Percentiles rank a stretch among this genome's conserved stretches.
Evolutionary conservation across 2,797 vertebrate genomes (phyloP).

Genomic region (Anolis apletophallus): DNA sequence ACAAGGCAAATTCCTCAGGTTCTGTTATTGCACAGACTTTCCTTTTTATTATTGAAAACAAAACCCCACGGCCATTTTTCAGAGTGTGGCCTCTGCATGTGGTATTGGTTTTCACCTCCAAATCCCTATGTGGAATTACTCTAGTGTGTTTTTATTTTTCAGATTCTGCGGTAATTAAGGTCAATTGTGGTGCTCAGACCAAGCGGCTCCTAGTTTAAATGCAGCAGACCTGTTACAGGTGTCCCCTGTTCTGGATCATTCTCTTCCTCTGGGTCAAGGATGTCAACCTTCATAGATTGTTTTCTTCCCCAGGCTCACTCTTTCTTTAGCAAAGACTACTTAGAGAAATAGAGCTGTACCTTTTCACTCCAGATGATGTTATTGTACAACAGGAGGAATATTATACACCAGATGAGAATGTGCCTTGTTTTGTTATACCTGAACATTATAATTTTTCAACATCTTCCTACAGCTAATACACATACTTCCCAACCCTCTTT

Average conservation of each 20-base stretch:
- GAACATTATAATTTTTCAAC: neutral
- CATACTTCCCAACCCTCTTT: conserved; percentile 19
- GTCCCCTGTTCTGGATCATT: conserved; percentile 23
- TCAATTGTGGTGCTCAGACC: conserved; percentile 4
- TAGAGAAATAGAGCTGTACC: conserved; percentile 9
- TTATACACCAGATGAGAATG: neutral
- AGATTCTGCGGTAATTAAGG: conserved; percentile 25
- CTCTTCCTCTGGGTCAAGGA: neutral
- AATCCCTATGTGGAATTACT: neutral
- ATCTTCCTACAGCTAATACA: conserved; percentile 18
- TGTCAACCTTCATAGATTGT: neutral
- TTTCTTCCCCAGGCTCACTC: conserved; percentile 1
- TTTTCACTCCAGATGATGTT: neutral
- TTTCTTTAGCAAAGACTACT: neutral
- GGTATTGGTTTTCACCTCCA: neutral
- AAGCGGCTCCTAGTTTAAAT: conserved; percentile 4
- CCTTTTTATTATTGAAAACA: conserved; percentile 17
- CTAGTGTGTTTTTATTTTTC: neutral
- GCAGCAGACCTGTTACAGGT: neutral
- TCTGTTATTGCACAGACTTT: neutral
- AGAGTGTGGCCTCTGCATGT: conserved; percentile 2
- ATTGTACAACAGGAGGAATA: neutral
- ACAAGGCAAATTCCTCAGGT: neutral
- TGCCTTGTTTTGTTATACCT: neutral
- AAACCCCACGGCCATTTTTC: neutral